These are phyloP conservation scores for Mesocricetus auratus DNA, from an alignment of 2,113 vertebrate species.

Conservation along the genomic window DNA sequence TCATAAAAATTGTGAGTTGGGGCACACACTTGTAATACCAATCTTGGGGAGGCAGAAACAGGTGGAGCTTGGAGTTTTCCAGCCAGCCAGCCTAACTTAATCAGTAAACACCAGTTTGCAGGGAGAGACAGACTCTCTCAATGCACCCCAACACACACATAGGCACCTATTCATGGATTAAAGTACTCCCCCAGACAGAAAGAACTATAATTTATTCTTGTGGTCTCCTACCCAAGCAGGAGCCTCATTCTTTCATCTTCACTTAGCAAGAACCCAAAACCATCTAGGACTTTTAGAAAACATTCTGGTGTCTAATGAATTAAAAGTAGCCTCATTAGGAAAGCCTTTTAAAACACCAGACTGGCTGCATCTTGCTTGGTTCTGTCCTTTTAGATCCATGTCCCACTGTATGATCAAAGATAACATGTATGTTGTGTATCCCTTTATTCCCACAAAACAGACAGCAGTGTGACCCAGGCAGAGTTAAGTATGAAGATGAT, in stretches of 20 bases:
- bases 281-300: not conserved
- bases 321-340: not conserved
- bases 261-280: not conserved
- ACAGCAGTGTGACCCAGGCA: not conserved
- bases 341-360: slow-evolving; percentile 36
- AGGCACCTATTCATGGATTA: not conserved
- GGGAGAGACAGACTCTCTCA: no score
- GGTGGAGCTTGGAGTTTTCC: not conserved
- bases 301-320: slow-evolving; percentile 18
- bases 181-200: not conserved
- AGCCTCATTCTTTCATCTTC: slow-evolving; percentile 3
- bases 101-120: not conserved
- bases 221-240: not conserved
- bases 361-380: slow-evolving; percentile 1
- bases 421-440: not conserved
- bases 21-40: not conserved
- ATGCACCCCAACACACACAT: no score
- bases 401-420: not conserved
- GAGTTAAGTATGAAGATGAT: not conserved
- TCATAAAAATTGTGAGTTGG: not conserved
- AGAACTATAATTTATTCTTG: not conserved
- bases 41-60: not conserved
- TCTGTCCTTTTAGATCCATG: not conserved
- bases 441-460: not conserved
- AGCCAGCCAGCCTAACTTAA: not conserved